A percentile compares a stretch with the other conserved stretches of the same genome.
Evolutionary conservation across 2,888 invertebrate species (phyloP).

Genomic region (Muscina levida): DNA sequence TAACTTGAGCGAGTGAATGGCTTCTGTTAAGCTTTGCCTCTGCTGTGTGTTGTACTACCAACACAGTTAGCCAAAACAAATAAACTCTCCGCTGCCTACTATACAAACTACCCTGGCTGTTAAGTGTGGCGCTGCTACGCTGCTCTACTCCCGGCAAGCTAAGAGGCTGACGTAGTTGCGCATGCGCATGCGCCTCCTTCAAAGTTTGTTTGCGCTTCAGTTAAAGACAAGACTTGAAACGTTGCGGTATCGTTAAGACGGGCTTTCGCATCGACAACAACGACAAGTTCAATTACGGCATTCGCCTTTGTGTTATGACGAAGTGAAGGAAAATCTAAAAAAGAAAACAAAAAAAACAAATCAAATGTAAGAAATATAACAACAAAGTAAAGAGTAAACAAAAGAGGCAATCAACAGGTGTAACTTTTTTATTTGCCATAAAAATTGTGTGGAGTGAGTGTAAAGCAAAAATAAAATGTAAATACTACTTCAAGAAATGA

Average conservation of each 20-base stretch:
- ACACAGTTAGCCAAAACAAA: background rate
- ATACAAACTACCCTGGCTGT: background rate
- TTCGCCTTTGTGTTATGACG: background rate
- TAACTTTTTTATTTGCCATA: constrained; percentile 40
- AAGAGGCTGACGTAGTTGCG: background rate
- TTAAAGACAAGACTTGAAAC: constrained; percentile 57
- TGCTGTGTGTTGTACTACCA: background rate
- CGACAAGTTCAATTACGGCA: background rate
- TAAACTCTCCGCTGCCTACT: background rate
- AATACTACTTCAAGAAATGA: constrained; percentile 37
- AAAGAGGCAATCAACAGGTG: constrained; percentile 36
- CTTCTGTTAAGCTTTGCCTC: constrained; percentile 20
- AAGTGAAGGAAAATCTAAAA: background rate
- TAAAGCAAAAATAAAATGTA: constrained; percentile 22
- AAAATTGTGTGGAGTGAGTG: background rate
- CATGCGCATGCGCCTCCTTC: constrained; percentile 9
- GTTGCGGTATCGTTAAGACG: constrained; percentile 55
- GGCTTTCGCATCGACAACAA: constrained; percentile 32
- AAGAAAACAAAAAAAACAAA: background rate
- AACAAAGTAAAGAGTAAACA: constrained; percentile 18
- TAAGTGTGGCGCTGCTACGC: background rate
- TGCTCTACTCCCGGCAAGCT: background rate
- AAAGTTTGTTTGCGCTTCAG: constrained; percentile 50
- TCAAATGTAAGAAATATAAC: background rate
- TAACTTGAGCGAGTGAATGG: background rate